These are phyloP conservation scores for Chiloscyllium punctatum DNA, from an alignment of 2,797 vertebrate species.

Conservation along the genomic window DNA sequence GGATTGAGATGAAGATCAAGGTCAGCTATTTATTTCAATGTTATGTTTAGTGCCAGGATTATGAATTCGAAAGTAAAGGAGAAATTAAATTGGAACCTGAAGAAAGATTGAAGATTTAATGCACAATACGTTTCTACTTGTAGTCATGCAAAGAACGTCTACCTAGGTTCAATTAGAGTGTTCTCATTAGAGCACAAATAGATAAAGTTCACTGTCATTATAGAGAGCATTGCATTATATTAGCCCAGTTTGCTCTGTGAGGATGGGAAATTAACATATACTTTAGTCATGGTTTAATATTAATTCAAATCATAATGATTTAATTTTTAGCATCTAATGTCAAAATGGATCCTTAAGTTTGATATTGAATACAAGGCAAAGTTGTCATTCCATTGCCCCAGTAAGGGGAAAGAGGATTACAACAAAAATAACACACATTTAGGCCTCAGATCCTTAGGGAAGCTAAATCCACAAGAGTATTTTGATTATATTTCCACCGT, in stretches of 20 bases:
- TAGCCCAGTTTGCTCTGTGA: not conserved
- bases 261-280: not conserved
- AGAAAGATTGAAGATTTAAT: constrained; percentile 11
- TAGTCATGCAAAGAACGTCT: not conserved
- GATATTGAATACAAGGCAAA: not conserved
- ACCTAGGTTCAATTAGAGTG: not conserved
- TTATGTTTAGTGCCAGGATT: not conserved
- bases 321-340: not conserved
- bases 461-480: not conserved
- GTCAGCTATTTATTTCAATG: not conserved
- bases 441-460: not conserved
- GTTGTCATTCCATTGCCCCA: not conserved
- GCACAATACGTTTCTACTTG: not conserved
- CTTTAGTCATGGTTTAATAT: not conserved
- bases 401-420: not conserved
- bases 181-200: not conserved
- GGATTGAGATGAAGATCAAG: not conserved
- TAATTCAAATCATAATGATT: not conserved
- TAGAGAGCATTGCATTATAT: not conserved
- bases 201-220: not conserved
- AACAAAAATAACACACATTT: not conserved
- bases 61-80: not conserved
- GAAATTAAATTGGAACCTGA: constrained; percentile 20
- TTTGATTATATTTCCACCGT: not conserved
- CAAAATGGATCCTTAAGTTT: not conserved